Base-by-base conservation (phyloP, 2,888 invertebrate genomes). In the Ormyrus thymus region DNA sequence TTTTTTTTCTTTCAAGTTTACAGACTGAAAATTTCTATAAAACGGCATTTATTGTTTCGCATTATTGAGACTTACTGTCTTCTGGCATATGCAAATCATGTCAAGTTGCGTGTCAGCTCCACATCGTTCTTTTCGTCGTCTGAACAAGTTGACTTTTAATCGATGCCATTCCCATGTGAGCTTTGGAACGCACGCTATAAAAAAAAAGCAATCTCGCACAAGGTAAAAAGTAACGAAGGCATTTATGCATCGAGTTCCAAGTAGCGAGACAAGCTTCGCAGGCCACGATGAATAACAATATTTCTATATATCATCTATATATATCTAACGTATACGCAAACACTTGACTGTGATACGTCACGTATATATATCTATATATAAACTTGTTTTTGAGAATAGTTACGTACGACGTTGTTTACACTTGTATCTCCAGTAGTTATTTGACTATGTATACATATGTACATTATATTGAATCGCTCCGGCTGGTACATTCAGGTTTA, bases 401-500 rank as follows among this genome's bases (percentile, higher is more conserved):
- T 46, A 48, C 29, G 46, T 68, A 70, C 64, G 59, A 90, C 82
- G 83, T 85, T 84, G 81, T 81, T 76, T 81, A 83, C 84, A 81
- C 72, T 55, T 79, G 83, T 81, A 82, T 83, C 83, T 84, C 82
- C 76, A 80, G 82, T 84, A 77, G 71, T 78, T 73, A 79, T 70
- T 79, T 73, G 79, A 56, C 78, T 81, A 80, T 80, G 77, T 83
- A 81, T 78, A 80, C 80, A 79, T 82, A 78, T 81, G 78, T 81
- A 81, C 80, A 75, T 68, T 70, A 59, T 65, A 62, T 55, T 70
- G 84, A 83, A 85, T 84, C 85, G 89, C 85, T 89, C 89, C 87
- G 87, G 87, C 86, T 84, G 86, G 88, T 88, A 86, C 89, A 90
- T 87, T 90, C 88, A 87, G 89, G 86, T 88, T 87, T 86, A 87